These are phyloP conservation scores for Trissolcus basalis DNA, from an alignment of 1,140 invertebrate genomes.

Conservation along the genomic window DNA sequence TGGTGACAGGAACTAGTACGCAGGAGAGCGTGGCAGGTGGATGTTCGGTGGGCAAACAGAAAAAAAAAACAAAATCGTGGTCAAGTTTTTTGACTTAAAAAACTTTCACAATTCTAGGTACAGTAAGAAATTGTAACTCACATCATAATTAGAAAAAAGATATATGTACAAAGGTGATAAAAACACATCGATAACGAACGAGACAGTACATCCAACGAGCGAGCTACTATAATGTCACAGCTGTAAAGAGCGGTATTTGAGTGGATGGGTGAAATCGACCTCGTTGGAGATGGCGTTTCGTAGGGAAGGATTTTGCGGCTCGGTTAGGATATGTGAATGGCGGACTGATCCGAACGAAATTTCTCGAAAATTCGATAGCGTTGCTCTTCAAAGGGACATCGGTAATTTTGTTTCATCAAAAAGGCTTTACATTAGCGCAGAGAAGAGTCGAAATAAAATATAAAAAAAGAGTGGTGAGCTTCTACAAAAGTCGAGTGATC, in stretches of 20 bases:
- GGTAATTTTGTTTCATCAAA: slow-evolving; percentile 32
- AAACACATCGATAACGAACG: slow-evolving; percentile 77
- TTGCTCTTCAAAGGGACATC: slow-evolving; percentile 16
- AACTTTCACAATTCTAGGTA: slow-evolving; percentile 71
- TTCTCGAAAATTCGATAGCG: slow-evolving; percentile 48
- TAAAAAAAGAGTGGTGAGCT: slow-evolving; percentile 1
- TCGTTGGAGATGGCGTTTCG: slow-evolving; percentile 56
- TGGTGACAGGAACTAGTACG: slow-evolving; percentile 45
- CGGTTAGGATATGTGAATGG: slow-evolving; percentile 43
- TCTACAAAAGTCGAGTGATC: not conserved
- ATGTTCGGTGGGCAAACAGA: slow-evolving; percentile 43
- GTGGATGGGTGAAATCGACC: slow-evolving; percentile 60
- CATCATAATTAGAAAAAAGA: slow-evolving; percentile 71
- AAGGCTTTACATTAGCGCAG: slow-evolving; percentile 10
- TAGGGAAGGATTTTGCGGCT: slow-evolving; percentile 52
- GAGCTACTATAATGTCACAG: slow-evolving; percentile 76
- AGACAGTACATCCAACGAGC: slow-evolving; percentile 77
- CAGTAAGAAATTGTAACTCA: slow-evolving; percentile 72
- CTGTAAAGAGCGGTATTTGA: slow-evolving; percentile 71
- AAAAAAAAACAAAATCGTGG: slow-evolving; percentile 46
- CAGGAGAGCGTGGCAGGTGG: slow-evolving; percentile 46
- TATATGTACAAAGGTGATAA: slow-evolving; percentile 75
- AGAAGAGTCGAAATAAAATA: slow-evolving; percentile 1
- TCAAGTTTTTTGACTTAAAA: slow-evolving; percentile 54
- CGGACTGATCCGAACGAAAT: slow-evolving; percentile 38